These are phyloP conservation scores for Malurus splendens DNA, from an alignment of 2,797 vertebrate genomes.

Conservation along the genomic window DNA sequence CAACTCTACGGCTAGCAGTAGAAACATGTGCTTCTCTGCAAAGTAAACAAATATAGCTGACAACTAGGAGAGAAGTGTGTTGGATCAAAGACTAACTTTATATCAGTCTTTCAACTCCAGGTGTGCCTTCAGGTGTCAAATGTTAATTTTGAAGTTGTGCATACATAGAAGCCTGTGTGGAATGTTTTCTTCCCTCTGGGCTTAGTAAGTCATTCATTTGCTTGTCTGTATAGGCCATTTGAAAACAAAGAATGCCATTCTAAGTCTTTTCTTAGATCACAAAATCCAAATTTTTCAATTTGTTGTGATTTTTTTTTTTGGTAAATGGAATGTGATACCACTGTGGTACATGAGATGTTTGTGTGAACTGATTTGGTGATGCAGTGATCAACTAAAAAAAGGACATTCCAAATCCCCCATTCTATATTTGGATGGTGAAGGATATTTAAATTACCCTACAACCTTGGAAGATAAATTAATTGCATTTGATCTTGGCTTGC, in stretches of 20 bases:
- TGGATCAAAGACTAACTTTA: background rate
- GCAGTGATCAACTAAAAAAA: background rate
- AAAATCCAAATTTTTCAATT: background rate
- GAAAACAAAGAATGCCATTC: background rate
- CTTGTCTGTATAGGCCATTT: background rate
- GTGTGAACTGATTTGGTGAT: background rate
- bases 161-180: background rate
- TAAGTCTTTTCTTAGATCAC: background rate
- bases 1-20: background rate
- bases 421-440: background rate
- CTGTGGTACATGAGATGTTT: background rate
- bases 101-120: background rate
- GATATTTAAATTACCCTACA: background rate
- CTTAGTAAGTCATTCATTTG: background rate
- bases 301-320: background rate
- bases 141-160: background rate
- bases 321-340: background rate
- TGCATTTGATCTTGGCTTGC: background rate
- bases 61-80: background rate
- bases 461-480: background rate
- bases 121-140: background rate
- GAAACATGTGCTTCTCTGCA: background rate
- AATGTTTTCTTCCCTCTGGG: background rate
- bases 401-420: background rate
- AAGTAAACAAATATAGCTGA: background rate